Conservation (phyloP, 2,888 invertebrate genomes). For the Carcina quercana region DNA sequence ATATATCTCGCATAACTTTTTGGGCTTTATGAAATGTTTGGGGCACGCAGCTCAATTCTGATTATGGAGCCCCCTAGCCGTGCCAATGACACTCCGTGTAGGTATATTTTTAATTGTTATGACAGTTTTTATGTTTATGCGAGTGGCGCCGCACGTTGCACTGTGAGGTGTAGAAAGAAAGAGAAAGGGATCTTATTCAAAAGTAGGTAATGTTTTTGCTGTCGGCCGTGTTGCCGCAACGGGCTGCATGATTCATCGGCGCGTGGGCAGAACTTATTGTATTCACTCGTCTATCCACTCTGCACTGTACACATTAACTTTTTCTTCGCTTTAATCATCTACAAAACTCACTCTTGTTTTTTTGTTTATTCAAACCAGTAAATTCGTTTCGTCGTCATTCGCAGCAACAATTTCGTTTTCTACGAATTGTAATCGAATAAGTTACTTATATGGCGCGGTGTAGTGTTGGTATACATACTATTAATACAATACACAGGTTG, state of each 20-base stretch:
- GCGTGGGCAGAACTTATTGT: constrained; percentile 69
- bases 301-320: constrained; percentile 42
- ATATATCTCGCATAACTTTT: constrained; percentile 5
- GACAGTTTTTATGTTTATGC: constrained; percentile 32
- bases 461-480: not conserved
- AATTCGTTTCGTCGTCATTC: constrained; percentile 17
- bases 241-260: constrained; percentile 59
- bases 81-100: constrained; percentile 6
- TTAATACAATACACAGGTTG: constrained; percentile 15
- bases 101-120: constrained; percentile 23
- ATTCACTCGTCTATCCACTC: constrained; percentile 32
- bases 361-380: constrained; percentile 20
- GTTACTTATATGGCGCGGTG: constrained; percentile 13
- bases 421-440: constrained; percentile 8
- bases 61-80: not conserved
- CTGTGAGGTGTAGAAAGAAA: constrained; percentile 69
- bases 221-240: constrained; percentile 47
- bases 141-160: constrained; percentile 49
- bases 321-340: constrained; percentile 45
- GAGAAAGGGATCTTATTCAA: constrained; percentile 73
- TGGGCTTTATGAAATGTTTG: too few species aligned
- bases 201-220: constrained; percentile 74
- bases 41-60: not conserved
- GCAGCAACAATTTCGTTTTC: constrained; percentile 25
- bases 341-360: constrained; percentile 16